Evolutionary conservation across 2,113 vertebrate genomes (phyloP).

Genomic region (Lepisosteus oculatus): DNA sequence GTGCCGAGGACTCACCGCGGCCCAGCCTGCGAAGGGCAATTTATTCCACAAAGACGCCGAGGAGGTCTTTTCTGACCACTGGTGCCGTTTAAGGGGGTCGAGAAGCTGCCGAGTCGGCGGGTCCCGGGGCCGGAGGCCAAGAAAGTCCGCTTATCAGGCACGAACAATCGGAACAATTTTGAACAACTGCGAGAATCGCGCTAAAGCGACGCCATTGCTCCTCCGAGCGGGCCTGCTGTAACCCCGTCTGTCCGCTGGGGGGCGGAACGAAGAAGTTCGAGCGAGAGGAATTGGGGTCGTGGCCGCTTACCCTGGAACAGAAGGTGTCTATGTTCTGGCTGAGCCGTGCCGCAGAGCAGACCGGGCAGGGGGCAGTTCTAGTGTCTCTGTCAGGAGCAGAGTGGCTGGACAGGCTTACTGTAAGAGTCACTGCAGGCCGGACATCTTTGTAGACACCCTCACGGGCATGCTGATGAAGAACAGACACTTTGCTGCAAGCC

Average conservation of each 20-base stretch:
- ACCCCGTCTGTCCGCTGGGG: background rate
- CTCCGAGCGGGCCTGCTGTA: conserved; percentile 14
- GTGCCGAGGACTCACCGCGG: conserved; percentile 12
- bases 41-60: conserved; percentile 10
- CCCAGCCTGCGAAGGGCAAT: conserved; percentile 10
- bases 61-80: background rate
- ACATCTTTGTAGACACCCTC: no score
- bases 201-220: conserved; percentile 17
- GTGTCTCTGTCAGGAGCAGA: no score
- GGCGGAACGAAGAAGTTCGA: conserved; percentile 20
- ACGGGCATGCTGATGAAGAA: no score
- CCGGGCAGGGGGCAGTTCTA: no score
- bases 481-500: no score
- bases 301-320: no score
- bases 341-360: no score
- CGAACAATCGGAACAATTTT: background rate
- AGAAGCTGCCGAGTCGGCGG: background rate
- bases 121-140: background rate
- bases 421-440: no score
- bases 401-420: no score
- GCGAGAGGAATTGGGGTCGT: background rate
- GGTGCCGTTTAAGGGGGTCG: background rate
- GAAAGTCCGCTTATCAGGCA: background rate
- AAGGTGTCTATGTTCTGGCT: no score
- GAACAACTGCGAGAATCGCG: conserved; percentile 9